Percentiles rank a stretch among this genome's conserved stretches.
These are phyloP conservation scores for Theonella swinhoei DNA, from an alignment of 37 sponge, comb jelly and placozoan genomes.

Conservation along the genomic window DNA sequence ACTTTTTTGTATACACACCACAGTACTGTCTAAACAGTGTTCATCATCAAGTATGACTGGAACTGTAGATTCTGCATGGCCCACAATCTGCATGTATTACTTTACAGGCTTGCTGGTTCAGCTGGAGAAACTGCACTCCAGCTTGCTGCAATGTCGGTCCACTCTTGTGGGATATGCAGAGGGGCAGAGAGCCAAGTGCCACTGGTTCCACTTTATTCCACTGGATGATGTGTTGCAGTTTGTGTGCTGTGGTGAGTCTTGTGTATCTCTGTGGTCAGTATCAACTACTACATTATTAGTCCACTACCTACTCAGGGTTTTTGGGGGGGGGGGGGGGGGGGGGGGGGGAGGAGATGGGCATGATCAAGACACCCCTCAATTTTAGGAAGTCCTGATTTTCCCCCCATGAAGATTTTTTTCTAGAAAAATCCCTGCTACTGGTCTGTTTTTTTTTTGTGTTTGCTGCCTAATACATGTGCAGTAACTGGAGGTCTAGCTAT, in stretches of 20 bases:
- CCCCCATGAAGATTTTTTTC: neutral
- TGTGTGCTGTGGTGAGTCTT: conserved; percentile 68
- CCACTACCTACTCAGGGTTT: no score
- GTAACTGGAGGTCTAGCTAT: neutral
- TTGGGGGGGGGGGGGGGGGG: no score
- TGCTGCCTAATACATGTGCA: neutral
- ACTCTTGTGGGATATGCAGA: conserved; percentile 64
- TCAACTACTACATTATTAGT: no score
- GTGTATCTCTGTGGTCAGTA: no score
- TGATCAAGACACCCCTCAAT: neutral
- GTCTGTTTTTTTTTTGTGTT: conserved; percentile 2
- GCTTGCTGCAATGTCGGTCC: conserved; percentile 53
- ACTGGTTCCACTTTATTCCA: conserved; percentile 81
- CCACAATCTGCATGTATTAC: neutral
- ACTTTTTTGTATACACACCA: neutral
- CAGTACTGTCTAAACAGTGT: no score
- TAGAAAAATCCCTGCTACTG: no score
- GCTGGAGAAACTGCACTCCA: conserved; percentile 73
- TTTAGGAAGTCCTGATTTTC: neutral
- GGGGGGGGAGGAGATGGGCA: no score
- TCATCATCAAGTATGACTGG: no score
- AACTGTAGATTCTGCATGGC: no score
- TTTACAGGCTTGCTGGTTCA: conserved; percentile 59
- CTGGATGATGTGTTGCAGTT: conserved; percentile 77
- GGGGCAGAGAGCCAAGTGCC: conserved; percentile 44